Evolutionary conservation across 2,797 vertebrate genomes (phyloP).

Genomic region (Hybognathus amarus): DNA sequence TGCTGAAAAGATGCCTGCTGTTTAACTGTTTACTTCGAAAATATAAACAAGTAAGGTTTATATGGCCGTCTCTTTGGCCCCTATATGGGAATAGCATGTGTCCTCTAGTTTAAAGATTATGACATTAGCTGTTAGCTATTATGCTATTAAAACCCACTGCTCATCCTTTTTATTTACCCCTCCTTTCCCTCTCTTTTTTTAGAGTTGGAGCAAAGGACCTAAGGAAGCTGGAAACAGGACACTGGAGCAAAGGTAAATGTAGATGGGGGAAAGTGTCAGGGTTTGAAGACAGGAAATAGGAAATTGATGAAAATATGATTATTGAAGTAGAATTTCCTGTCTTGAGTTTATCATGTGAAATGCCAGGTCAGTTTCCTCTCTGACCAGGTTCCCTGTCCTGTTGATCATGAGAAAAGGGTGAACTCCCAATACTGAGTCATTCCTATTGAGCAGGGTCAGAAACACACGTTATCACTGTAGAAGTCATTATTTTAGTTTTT

Average conservation of each 20-base stretch:
- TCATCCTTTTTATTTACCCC: neutral
- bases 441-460: slow-evolving; percentile 9
- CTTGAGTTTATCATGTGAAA: slow-evolving; percentile 45
- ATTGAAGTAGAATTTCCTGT: slow-evolving; percentile 54
- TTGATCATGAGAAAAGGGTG: slow-evolving; percentile 49
- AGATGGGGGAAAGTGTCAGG: slow-evolving; percentile 34
- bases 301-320: slow-evolving; percentile 30
- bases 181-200: neutral
- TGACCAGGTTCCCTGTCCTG: slow-evolving; percentile 53
- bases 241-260: slow-evolving; percentile 29
- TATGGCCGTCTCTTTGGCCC: slow-evolving; percentile 9
- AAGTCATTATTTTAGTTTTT: neutral
- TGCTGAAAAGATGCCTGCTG: slow-evolving; percentile 14
- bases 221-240: slow-evolving; percentile 19
- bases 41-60: slow-evolving; percentile 37
- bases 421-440: slow-evolving; percentile 28
- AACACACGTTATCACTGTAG: neutral
- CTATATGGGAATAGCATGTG: neutral
- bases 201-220: neutral
- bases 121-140: slow-evolving; percentile 3
- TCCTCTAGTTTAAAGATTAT: neutral
- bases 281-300: slow-evolving; percentile 52
- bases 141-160: neutral
- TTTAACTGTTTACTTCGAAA: neutral
- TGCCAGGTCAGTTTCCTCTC: slow-evolving; percentile 53